Conservation (phyloP, 92 coral and sea anemone genomes). For the Epizoanthus fatuus region DNA sequence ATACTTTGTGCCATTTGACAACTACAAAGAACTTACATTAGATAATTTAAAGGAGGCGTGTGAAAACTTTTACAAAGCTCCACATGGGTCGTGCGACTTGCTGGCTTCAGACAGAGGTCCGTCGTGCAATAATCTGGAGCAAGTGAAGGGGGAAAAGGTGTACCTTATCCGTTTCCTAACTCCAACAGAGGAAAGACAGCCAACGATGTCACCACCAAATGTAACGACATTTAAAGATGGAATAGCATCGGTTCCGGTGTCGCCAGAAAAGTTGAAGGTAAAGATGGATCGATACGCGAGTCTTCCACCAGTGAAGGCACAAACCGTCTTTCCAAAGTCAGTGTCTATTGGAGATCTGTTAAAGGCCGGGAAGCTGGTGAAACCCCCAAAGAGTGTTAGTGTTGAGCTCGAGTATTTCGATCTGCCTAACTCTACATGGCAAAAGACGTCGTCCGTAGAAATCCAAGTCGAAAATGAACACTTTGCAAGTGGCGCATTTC, state of each 20-base stretch:
- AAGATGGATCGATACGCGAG: background rate
- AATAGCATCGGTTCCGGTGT: background rate
- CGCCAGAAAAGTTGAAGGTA: background rate
- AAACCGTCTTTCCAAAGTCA: conserved; percentile 14
- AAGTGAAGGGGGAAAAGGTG: conserved; percentile 48
- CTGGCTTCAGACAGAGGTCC: conserved; percentile 46
- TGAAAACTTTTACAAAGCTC: conserved; percentile 35
- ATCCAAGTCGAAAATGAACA: conserved; percentile 55
- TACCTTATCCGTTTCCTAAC: conserved; percentile 38
- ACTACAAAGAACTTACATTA: conserved; percentile 36
- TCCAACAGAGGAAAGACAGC: conserved; percentile 2
- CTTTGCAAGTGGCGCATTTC: conserved; percentile 25
- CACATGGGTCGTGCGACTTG: conserved; percentile 43
- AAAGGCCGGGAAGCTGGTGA: conserved; percentile 17
- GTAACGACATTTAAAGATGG: no score
- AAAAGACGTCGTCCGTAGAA: conserved; percentile 33
- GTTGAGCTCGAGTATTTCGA: conserved; percentile 66
- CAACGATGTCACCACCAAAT: background rate
- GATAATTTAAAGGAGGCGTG: conserved; percentile 51
- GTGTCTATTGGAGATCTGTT: conserved; percentile 20
- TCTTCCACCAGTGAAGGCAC: background rate
- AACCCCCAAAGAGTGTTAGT: conserved; percentile 33
- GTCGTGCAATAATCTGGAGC: conserved; percentile 51
- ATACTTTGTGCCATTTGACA: conserved; percentile 37
- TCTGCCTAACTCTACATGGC: conserved; percentile 58